These are phyloP conservation scores for Onthophagus sagittarius DNA, from an alignment of 2,888 invertebrate species.

Conservation along the genomic window DNA sequence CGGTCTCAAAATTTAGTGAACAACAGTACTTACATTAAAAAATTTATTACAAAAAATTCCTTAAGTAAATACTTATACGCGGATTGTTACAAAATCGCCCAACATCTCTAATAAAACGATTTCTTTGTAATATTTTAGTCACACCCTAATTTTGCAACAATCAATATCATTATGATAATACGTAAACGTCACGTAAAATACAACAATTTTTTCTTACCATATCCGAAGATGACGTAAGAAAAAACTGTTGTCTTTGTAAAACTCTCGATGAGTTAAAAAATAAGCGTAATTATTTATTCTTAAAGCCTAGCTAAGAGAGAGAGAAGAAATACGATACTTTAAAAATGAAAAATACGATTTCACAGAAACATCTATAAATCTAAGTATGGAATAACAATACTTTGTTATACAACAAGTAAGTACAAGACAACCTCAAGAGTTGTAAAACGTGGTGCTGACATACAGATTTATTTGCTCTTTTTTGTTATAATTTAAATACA, in stretches of 20 bases:
- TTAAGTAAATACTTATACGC: neutral
- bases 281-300: neutral
- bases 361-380: neutral
- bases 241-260: neutral
- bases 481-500: neutral
- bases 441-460: neutral
- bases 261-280: neutral
- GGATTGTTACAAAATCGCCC: neutral
- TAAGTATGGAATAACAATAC: neutral
- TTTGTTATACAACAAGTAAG: neutral
- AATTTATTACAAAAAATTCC: neutral
- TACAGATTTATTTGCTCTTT: neutral
- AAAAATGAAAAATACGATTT: neutral
- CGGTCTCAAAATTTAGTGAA: neutral
- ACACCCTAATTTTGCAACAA: neutral
- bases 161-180: neutral
- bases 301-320: neutral
- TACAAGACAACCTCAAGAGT: neutral
- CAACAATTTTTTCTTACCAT: neutral
- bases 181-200: neutral
- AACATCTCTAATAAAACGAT: neutral
- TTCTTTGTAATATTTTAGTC: neutral
- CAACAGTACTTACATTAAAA: neutral
- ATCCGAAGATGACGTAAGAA: neutral
- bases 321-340: neutral